Base-by-base conservation (phyloP, 2,888 invertebrate species). In the Rhagium mordax region DNA sequence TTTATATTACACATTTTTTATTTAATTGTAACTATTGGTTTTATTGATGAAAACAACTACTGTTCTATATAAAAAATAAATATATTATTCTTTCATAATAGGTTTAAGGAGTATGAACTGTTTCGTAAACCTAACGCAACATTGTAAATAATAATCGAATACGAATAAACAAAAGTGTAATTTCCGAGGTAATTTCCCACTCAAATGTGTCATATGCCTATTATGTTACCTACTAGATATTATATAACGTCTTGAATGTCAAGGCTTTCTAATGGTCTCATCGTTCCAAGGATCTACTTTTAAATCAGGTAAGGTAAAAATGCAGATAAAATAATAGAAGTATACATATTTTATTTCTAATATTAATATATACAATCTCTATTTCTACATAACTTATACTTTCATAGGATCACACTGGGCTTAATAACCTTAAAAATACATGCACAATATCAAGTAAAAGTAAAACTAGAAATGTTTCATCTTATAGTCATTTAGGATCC, bases 401-500 rank as follows among this genome's bases (percentile, higher is more conserved):
- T 80, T 81, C 77, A 83, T 83, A 85, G 81, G 85, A 87, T 87
- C 87, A 87, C 87, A 87, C 87, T 86, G 84, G 85, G 82, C 78
- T 86, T 76, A 80, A 80, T 78, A 84, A 83, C 83, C 84, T 85
- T 82, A 84, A 84, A 85, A 85, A 84, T 86, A 86, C 86, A 86
- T 86, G 85, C 86, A 85, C 85, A 84, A 84, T 83, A 77, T 75
- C 75, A 69, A 78, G 71, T 64, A 71, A 72, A 70, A 55, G 47
- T 60, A 72, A 60, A n/a, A 49, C 57, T 71, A 67, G 41, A 74
- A 66, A 67, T 57, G 51, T 57, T 33, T 71, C 65, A 59, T 59
- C 65, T 51, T 53, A 53, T 69, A 57, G 51, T 51, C 53, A 29
- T 29, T 65, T 24, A 65, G 21, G 15, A 65, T 65, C 51, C 65